These are phyloP conservation scores for Andrena minutula DNA, from an alignment of 2,888 invertebrate species.

Conservation along the genomic window DNA sequence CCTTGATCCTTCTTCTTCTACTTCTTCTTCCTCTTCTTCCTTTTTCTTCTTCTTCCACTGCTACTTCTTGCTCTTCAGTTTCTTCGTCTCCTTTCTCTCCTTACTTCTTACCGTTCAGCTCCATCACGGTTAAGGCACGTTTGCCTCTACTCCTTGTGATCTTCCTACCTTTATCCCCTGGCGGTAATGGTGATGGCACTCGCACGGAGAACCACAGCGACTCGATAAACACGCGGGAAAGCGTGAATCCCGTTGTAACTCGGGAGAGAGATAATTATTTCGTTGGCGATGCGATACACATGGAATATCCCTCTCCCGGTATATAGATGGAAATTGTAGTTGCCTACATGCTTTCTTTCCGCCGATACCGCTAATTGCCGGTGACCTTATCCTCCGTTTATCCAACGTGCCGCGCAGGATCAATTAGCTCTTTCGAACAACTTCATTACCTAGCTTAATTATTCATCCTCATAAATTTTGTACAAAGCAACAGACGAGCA, in stretches of 20 bases:
- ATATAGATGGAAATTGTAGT: no score
- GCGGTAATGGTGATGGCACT: constrained; percentile 2
- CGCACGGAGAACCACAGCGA: background rate
- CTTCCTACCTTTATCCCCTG: background rate
- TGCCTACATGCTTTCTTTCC: no score
- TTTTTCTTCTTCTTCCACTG: background rate
- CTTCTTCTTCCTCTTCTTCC: background rate
- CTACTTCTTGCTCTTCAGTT: background rate
- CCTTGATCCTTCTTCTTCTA: constrained; percentile 4
- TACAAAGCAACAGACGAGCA: background rate
- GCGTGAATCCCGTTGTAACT: background rate
- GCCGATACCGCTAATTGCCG: no score
- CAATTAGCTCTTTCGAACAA: no score
- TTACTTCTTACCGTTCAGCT: background rate
- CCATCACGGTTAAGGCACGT: background rate
- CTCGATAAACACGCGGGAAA: background rate
- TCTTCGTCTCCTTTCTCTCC: background rate
- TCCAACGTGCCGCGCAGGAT: no score
- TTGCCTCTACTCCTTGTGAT: background rate
- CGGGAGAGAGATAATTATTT: background rate
- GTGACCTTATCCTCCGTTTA: no score
- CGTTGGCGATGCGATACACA: background rate
- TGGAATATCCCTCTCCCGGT: background rate
- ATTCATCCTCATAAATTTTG: background rate
- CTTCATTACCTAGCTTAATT: background rate